Evolutionary conservation across 2,113 vertebrate genomes (phyloP), one percentile per base, ranked within the genome.

Genomic region (Pachypanchax playfairii): DNA sequence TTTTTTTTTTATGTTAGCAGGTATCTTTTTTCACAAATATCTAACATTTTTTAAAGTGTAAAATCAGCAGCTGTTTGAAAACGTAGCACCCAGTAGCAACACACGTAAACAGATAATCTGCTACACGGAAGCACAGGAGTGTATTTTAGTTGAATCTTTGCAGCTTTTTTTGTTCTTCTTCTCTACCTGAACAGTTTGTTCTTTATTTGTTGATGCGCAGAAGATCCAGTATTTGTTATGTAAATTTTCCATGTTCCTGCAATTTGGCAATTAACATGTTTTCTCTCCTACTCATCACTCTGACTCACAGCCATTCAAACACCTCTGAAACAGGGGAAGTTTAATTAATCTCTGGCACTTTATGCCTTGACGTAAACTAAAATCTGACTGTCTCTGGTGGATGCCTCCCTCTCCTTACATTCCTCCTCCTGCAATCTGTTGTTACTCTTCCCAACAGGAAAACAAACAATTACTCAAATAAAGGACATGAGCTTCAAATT

Each of bases 321-420:
- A 79, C 71, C 70, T 73, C 66, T 57, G 61, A 82, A 77, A 65
- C 63, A 80, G 54, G 59, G 55, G 31, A 71, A 67, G 73, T 86
- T 86, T 85, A 84, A 90, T 89, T 85, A 74, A 87, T 88, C 84
- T 85, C 75, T 73, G 64, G 82, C 85, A 83, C 75, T 84, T 62
- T 57, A 25, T 50, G 53, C 71, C 70, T 80, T 71, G 70, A 80
- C 53, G 49, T 79, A 82, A 65, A 53, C 63, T 78, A 71, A 82
- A 74, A 80, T 73, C 72, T 56, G 35, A 50, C 51, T 4, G 51
- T 85, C 61, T 77, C 67, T 48, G 52, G 77, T 75, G 79, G 75
- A 75, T 46, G 68, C 74, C 60, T 80, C 67, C 67, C 68, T 79
- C 36, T 51, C 65, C 66, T 52, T 49, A 46, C 59, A 25, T 33